Percentiles rank a stretch among this genome's conserved stretches.
phyloP scores from a whole-genome alignment of 2,797 vertebrate species.

The Cyprinodon diabolis region DNA sequence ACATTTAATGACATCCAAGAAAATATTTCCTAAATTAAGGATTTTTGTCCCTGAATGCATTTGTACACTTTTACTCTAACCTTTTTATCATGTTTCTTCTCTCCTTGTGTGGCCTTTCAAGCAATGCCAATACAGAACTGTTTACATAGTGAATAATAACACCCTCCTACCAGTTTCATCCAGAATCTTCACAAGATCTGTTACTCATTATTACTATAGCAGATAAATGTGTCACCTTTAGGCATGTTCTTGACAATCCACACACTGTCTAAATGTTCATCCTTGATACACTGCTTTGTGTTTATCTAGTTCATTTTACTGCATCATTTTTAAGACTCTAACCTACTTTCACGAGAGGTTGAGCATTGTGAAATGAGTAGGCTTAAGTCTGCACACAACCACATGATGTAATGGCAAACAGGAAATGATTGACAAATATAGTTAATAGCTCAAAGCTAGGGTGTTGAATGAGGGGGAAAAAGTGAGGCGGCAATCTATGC shows the following conservation, averaged over 20 bases:
- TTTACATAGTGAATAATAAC: background rate
- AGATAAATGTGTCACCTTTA: background rate
- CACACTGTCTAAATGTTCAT: background rate
- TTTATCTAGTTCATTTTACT: background rate
- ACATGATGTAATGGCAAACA: constrained; percentile 31
- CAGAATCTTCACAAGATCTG: background rate
- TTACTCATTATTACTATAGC: background rate
- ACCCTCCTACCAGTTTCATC: background rate
- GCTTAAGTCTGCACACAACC: constrained; percentile 1
- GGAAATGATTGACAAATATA: constrained; percentile 15
- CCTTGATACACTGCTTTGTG: constrained; percentile 1
- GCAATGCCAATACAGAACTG: background rate
- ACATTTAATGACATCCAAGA: background rate
- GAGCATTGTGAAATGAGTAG: constrained; percentile 11
- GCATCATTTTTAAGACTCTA: background rate
- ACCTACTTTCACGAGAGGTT: constrained; percentile 2
- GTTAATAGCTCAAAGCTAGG: constrained; percentile 11
- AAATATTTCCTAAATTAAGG: background rate
- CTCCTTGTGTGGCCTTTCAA: background rate
- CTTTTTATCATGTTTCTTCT: background rate
- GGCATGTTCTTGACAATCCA: background rate
- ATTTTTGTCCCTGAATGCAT: background rate
- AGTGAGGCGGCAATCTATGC: background rate
- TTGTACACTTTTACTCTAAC: background rate
- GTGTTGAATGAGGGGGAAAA: constrained; percentile 16